Percentiles rank a stretch among this genome's conserved stretches.
Conservation (phyloP, 2,113 vertebrate species). For the Tylochromis polylepis region DNA sequence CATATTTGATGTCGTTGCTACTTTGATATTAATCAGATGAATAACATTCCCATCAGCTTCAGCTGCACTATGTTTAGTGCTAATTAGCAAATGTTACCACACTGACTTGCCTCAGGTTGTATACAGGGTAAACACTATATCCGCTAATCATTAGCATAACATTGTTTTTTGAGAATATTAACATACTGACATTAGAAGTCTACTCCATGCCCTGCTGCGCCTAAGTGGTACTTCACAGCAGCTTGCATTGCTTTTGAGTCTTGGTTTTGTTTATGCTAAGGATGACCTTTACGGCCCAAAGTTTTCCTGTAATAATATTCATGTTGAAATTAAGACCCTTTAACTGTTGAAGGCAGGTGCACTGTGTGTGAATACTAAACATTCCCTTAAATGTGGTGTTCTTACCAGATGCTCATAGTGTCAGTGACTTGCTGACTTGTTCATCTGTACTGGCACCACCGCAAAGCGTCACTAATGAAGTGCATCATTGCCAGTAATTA, state of each 20-base stretch:
- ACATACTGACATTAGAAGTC: background rate
- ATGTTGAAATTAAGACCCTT: background rate
- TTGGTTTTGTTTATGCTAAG: background rate
- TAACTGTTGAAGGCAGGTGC: background rate
- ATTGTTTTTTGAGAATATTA: background rate
- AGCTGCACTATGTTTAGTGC: background rate
- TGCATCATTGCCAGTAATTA: conserved; percentile 21
- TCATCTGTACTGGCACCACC: background rate
- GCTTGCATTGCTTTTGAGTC: background rate
- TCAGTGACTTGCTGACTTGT: background rate
- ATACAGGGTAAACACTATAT: background rate
- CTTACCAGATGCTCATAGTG: background rate
- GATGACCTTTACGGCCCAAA: background rate
- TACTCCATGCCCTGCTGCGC: background rate
- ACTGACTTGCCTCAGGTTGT: background rate
- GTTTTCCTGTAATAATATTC: background rate
- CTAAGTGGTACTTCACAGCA: background rate
- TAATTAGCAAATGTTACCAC: background rate
- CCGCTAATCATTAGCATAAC: background rate
- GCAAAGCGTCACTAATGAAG: conserved; percentile 14
- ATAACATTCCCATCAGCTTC: background rate
- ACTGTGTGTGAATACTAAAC: background rate
- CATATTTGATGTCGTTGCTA: background rate
- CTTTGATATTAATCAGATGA: background rate
- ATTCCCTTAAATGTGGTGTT: background rate